These are phyloP conservation scores for Euproctis similis DNA, from an alignment of 2,888 invertebrate genomes.

Conservation along the genomic window DNA sequence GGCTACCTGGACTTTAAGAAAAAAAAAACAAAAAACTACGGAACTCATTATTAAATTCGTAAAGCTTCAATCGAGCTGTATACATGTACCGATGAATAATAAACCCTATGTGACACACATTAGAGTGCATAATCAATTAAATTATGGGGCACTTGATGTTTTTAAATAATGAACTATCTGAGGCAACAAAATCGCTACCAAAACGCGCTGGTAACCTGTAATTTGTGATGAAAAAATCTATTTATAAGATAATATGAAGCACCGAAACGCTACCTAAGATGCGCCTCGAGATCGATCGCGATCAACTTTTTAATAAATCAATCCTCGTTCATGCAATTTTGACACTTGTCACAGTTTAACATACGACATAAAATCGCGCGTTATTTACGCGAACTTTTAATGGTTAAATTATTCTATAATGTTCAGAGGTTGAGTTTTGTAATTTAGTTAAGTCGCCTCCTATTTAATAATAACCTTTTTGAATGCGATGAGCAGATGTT, in stretches of 20 bases:
- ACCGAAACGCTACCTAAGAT: slow-evolving; percentile 71
- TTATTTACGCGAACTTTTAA: slow-evolving; percentile 28
- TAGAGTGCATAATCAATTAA: slow-evolving; percentile 50
- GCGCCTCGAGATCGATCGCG: slow-evolving; percentile 63
- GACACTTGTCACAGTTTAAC: slow-evolving; percentile 60
- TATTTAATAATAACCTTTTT: slow-evolving; percentile 72
- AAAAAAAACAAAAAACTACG: slow-evolving; percentile 53
- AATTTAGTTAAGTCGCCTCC: slow-evolving; percentile 74
- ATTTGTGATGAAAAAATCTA: slow-evolving; percentile 75
- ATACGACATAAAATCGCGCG: slow-evolving; percentile 59
- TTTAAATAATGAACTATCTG: slow-evolving; percentile 34
- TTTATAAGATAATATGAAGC: slow-evolving; percentile 74
- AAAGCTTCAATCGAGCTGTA: slow-evolving; percentile 22
- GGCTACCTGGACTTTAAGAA: slow-evolving; percentile 49
- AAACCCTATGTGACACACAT: slow-evolving; percentile 49
- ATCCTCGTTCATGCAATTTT: slow-evolving; percentile 49
- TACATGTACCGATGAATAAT: slow-evolving; percentile 37
- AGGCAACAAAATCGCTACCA: slow-evolving; percentile 70
- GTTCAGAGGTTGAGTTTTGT: slow-evolving; percentile 69
- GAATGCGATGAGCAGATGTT: slow-evolving; percentile 57
- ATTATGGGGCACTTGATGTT: slow-evolving; percentile 41
- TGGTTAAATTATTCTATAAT: slow-evolving; percentile 69
- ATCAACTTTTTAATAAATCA: slow-evolving; percentile 63
- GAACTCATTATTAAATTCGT: slow-evolving; percentile 52
- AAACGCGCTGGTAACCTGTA: slow-evolving; percentile 73